Conservation (phyloP, 2,113 vertebrate species). For the Stegostoma tigrinum region DNA sequence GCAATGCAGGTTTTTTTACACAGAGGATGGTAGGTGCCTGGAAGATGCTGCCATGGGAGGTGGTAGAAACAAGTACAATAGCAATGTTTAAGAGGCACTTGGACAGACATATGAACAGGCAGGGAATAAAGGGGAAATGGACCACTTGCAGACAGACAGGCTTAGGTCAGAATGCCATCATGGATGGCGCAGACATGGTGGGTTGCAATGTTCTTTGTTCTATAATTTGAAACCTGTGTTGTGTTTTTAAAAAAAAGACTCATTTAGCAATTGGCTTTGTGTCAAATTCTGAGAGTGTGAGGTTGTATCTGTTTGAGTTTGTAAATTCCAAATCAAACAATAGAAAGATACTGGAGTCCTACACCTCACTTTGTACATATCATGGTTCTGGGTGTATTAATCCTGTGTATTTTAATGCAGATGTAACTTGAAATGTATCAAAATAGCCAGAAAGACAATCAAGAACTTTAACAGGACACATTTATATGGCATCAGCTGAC, state of each 20-base stretch:
- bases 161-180: too few relatives aligned
- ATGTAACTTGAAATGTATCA: background rate
- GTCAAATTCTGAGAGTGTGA: background rate
- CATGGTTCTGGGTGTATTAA: background rate
- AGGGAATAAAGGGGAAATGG: too few relatives aligned
- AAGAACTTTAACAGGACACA: background rate
- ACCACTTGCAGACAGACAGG: too few relatives aligned
- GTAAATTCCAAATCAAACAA: background rate
- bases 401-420: background rate
- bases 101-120: too few relatives aligned
- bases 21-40: too few relatives aligned
- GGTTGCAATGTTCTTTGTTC: background rate
- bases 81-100: too few relatives aligned
- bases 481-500: too few relatives aligned
- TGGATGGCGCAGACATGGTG: too few relatives aligned
- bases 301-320: background rate
- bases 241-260: background rate
- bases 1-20: too few relatives aligned
- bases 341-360: background rate
- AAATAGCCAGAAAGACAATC: background rate
- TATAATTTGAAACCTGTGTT: background rate
- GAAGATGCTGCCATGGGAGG: too few relatives aligned
- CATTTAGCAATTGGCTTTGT: background rate
- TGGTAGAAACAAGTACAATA: too few relatives aligned
- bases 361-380: background rate